phyloP scores from a whole-genome alignment of 37 sponge, comb jelly and placozoan genomes.

The Tethya wilhelma region DNA sequence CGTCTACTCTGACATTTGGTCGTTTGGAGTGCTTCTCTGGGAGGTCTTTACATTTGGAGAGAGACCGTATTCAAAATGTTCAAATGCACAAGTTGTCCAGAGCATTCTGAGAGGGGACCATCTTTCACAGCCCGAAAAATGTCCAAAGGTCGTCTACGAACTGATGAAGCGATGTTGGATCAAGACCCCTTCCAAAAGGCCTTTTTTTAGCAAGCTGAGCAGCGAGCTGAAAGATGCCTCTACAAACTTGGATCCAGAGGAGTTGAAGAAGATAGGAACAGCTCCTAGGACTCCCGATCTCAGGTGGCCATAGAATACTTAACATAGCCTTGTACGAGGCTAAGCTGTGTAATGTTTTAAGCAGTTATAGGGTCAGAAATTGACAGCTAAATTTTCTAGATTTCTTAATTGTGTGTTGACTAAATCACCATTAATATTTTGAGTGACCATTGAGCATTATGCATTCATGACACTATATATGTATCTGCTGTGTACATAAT shows the following conservation, averaged over 20 bases:
- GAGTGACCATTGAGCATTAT: no score
- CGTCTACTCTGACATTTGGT: slow-evolving; percentile 66
- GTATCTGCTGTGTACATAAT: no score
- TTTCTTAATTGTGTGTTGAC: no score
- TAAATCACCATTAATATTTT: no score
- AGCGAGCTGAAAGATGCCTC: slow-evolving; percentile 8
- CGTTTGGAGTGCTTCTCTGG: slow-evolving; percentile 72
- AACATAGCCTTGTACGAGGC: neutral
- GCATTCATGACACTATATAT: no score
- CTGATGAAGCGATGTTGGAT: slow-evolving; percentile 66
- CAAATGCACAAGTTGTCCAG: slow-evolving; percentile 53
- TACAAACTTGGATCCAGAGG: neutral
- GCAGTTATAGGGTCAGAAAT: no score
- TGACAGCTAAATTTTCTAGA: no score
- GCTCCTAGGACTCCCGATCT: neutral
- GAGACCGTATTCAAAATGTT: slow-evolving; percentile 44
- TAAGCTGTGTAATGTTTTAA: no score
- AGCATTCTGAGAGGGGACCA: slow-evolving; percentile 19
- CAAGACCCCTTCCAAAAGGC: slow-evolving; percentile 33
- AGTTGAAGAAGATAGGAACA: neutral
- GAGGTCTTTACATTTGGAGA: slow-evolving; percentile 58
- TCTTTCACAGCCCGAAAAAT: slow-evolving; percentile 37
- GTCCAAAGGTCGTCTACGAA: slow-evolving; percentile 38
- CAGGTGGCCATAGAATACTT: neutral
- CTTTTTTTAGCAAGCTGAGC: slow-evolving; percentile 12